Base-by-base conservation (phyloP, 92 coral and sea anemone species). In the Palythoa grandiflora region DNA sequence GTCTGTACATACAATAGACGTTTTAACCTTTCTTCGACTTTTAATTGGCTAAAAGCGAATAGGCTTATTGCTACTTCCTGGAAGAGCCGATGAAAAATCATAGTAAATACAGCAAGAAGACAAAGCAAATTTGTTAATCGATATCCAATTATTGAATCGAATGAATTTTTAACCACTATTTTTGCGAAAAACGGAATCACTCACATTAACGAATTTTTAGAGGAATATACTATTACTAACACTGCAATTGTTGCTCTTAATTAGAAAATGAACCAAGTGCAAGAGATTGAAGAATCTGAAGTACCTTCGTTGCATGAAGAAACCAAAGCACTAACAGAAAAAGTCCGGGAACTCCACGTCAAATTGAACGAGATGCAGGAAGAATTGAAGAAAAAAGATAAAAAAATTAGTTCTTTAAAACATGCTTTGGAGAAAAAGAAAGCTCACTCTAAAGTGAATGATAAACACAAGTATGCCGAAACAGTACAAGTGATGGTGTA, bases 281-380 rank as follows among this genome's bases (percentile, higher is more conserved):
- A 89, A 48, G 91, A 77, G n/a, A 75, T 68, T 77, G 83, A 73
- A 19, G 93, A 89, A 6, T 48, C 76, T 77, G 83, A 73, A 19
- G 93, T 87, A 6, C 21, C 76, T 20, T 63, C 44, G 75, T 7
- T 44, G 12, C 11, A 15, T n/a, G 76, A 81, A 47, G 76, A 95
- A 51, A 84, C 90, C 73, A 83, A 88, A 36, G 91, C 88, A 16
- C 78, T 93, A n/a, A 80, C 94, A 55, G 86, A 89, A 19, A 94
- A 91, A 89, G 90, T 95, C 14, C 93, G 91, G 74, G 87, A 88
- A 28, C 94, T 95, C 3, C 93, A 78, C 15, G 88, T 87, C 8
- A 95, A 89, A 84, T 90, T 95, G 79, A 87, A 92, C 55, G 92
- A 93, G 37, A 85, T 95, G 93, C 94, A 95, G 57, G 92, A 61